Evolutionary conservation across 2,888 invertebrate genomes (phyloP).

Genomic region (Calephelis perditalis): DNA sequence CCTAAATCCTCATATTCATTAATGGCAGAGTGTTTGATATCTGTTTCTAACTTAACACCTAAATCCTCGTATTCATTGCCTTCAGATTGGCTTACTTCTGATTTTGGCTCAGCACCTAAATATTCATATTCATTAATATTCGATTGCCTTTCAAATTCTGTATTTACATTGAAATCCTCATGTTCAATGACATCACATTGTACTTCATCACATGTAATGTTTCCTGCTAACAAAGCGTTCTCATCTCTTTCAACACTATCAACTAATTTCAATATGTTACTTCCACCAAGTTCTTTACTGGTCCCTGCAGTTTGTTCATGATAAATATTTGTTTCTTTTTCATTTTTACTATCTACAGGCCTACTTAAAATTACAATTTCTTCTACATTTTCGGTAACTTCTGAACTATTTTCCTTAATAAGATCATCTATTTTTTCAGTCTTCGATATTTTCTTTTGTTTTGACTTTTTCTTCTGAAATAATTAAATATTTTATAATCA

Average conservation of each 20-base stretch:
- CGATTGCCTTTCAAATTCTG: neutral
- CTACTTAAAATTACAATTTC: constrained; percentile 33
- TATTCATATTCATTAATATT: neutral
- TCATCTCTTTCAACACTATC: neutral
- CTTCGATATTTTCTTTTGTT: constrained; percentile 35
- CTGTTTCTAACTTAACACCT: constrained; percentile 17
- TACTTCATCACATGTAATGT: neutral
- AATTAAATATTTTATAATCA: constrained; percentile 18
- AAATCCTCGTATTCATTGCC: neutral
- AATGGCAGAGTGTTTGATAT: neutral
- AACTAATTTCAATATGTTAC: neutral
- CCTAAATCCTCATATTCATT: constrained; percentile 1
- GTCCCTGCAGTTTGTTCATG: constrained; percentile 3
- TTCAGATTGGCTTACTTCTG: neutral
- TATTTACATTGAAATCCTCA: neutral
- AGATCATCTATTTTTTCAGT: constrained; percentile 13
- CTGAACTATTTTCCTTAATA: constrained; percentile 13
- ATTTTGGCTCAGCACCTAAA: constrained; percentile 17
- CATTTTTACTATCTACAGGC: neutral
- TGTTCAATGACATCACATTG: neutral
- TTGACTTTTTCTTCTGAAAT: constrained; percentile 59
- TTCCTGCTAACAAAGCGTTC: neutral
- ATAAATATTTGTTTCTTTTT: neutral
- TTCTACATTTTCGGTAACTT: constrained; percentile 18
- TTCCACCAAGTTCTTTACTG: neutral